Percentiles rank a stretch among this genome's conserved stretches.
Evolutionary conservation across 2,888 invertebrate species (phyloP).

Genomic region (Andrena hattorfiana): DNA sequence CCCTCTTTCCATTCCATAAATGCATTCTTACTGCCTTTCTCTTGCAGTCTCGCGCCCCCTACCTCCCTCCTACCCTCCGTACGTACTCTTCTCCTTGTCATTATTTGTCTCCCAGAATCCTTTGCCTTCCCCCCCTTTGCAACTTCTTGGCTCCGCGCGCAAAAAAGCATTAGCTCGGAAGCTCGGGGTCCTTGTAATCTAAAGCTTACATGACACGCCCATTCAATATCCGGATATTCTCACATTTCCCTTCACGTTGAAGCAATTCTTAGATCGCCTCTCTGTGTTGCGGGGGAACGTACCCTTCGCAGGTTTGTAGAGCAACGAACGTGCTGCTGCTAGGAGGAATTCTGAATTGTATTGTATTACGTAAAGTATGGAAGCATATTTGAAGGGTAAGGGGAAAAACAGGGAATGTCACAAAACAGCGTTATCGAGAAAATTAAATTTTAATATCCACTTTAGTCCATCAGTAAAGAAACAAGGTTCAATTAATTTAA

Average conservation of each 20-base stretch:
- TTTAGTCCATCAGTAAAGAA: too few species aligned
- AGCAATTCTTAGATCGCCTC: neutral
- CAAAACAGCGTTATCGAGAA: too few species aligned
- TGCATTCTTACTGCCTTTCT: constrained; percentile 12
- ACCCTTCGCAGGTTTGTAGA: too few species aligned
- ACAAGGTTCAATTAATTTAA: too few species aligned
- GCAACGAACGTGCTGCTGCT: too few species aligned
- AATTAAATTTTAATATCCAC: too few species aligned
- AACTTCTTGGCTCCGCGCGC: constrained; percentile 42
- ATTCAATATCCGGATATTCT: constrained; percentile 51
- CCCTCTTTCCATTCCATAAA: constrained; percentile 33
- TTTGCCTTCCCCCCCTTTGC: constrained; percentile 22
- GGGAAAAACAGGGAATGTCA: too few species aligned
- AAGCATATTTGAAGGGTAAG: too few species aligned
- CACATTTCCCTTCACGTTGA: neutral
- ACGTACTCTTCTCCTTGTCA: constrained; percentile 3
- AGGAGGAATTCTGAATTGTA: too few species aligned
- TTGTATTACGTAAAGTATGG: too few species aligned
- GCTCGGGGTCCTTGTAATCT: constrained; percentile 54
- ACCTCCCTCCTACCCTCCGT: neutral
- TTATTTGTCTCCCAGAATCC: neutral
- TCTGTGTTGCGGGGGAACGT: neutral
- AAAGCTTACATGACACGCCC: constrained; percentile 58
- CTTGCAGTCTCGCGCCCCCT: neutral
- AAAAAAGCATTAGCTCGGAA: constrained; percentile 57